Percentiles rank a stretch among this genome's conserved stretches.
Conservation (phyloP, 92 coral and sea anemone species). For the Scolanthus callimorphus region DNA sequence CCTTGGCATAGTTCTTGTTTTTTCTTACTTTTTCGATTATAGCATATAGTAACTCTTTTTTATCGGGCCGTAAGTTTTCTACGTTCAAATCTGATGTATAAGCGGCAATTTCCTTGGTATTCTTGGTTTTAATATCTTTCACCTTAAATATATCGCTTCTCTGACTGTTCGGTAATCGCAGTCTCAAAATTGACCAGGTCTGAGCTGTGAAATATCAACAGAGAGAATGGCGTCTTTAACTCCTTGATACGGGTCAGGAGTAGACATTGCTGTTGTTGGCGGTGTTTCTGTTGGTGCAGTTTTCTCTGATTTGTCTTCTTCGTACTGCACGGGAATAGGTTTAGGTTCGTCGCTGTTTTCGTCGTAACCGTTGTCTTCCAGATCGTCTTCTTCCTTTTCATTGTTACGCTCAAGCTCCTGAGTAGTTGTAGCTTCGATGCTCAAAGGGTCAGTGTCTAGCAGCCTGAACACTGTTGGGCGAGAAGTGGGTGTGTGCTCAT, state of each 20-base stretch:
- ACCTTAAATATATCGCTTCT: conserved; percentile 23
- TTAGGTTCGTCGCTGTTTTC: too few relatives aligned
- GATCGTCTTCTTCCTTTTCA: too few relatives aligned
- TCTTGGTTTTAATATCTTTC: conserved; percentile 19
- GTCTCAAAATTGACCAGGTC: conserved; percentile 27
- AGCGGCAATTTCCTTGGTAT: conserved; percentile 6
- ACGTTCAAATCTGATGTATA: conserved; percentile 10
- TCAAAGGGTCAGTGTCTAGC: too few relatives aligned
- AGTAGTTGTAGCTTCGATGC: too few relatives aligned
- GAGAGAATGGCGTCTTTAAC: conserved; percentile 27
- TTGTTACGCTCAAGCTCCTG: too few relatives aligned
- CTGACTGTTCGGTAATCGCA: conserved; percentile 33
- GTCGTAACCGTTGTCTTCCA: too few relatives aligned
- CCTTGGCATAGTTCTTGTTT: conserved; percentile 25
- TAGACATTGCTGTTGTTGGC: neutral
- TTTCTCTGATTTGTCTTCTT: too few relatives aligned
- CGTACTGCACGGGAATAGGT: too few relatives aligned
- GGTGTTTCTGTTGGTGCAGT: neutral
- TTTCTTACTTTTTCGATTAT: conserved; percentile 32
- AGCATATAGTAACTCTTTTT: conserved; percentile 31
- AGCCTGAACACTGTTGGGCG: too few relatives aligned
- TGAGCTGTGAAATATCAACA: conserved; percentile 27
- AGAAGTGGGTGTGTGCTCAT: too few relatives aligned
- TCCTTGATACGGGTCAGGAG: conserved; percentile 19
- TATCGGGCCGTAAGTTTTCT: conserved; percentile 5